These are phyloP conservation scores for Phodopus roborovskii DNA, from an alignment of 2,113 vertebrate species.

Conservation along the genomic window DNA sequence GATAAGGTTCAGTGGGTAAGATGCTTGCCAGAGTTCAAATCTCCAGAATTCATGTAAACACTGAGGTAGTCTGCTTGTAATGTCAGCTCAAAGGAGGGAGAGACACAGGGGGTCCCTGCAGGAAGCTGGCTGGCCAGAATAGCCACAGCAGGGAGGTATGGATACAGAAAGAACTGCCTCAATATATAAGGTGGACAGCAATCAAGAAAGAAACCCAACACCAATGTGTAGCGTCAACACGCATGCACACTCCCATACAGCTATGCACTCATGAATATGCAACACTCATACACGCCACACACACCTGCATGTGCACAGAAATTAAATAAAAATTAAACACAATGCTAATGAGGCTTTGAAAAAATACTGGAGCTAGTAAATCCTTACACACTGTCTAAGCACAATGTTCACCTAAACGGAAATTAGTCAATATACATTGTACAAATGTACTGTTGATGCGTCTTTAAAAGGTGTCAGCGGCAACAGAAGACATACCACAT, in stretches of 20 bases:
- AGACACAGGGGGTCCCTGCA: neutral
- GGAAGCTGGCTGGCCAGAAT: neutral
- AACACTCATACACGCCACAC: no score
- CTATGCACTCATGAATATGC: neutral
- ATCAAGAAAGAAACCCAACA: neutral
- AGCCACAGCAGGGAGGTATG: neutral
- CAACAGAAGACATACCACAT: neutral
- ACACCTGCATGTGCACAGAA: neutral
- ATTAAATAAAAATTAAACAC: neutral
- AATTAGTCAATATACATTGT: neutral
- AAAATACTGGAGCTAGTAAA: neutral
- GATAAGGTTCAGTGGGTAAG: neutral
- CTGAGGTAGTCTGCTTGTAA: neutral
- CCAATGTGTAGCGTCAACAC: neutral
- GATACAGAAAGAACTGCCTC: neutral
- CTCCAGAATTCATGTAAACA: neutral
- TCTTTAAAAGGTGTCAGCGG: neutral
- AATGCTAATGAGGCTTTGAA: neutral
- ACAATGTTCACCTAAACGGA: neutral
- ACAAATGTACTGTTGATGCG: neutral
- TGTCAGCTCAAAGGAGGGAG: neutral
- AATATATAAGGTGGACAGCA: neutral
- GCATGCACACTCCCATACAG: neutral
- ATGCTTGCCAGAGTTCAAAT: neutral
- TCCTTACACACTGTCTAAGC: neutral